A percentile compares a stretch with the other conserved stretches of the same genome.
phyloP scores from a whole-genome alignment of 2,113 vertebrate species.

The Salvelinus alpinus region DNA sequence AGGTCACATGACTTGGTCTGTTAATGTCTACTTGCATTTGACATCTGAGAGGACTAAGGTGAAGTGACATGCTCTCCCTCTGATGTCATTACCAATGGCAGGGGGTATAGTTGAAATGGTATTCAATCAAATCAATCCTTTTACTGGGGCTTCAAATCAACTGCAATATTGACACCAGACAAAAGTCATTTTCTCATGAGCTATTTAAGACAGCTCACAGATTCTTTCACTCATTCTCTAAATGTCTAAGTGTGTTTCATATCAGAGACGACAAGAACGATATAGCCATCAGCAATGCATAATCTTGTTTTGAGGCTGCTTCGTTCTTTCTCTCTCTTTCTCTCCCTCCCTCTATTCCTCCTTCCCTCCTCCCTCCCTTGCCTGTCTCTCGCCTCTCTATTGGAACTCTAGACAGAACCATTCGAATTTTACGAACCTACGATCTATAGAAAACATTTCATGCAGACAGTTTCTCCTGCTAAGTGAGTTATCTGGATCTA shows the following conservation, averaged over 20 bases:
- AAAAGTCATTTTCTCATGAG: constrained; percentile 38
- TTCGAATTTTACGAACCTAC: constrained; percentile 51
- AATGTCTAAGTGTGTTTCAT: background rate
- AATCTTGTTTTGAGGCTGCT: background rate
- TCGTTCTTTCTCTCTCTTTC: background rate
- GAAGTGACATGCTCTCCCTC: constrained; percentile 66
- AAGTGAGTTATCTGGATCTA: constrained; percentile 46
- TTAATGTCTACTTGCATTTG: background rate
- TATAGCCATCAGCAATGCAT: background rate
- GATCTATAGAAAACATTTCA: constrained; percentile 66
- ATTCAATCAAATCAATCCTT: constrained; percentile 66
- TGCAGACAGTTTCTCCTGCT: constrained; percentile 40
- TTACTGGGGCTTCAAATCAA: constrained; percentile 58
- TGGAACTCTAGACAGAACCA: constrained; percentile 50
- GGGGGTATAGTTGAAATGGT: constrained; percentile 45
- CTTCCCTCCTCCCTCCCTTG: background rate
- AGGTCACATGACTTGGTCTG: background rate
- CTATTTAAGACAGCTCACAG: constrained; percentile 52
- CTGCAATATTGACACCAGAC: constrained; percentile 32
- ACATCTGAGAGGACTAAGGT: constrained; percentile 13
- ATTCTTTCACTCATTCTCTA: constrained; percentile 49
- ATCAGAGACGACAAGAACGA: background rate
- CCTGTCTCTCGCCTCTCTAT: background rate
- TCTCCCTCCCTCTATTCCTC: background rate
- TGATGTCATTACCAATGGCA: constrained; percentile 66